These are phyloP conservation scores for Penaeus chinensis DNA, from an alignment of 1,140 invertebrate genomes.

Conservation along the genomic window DNA sequence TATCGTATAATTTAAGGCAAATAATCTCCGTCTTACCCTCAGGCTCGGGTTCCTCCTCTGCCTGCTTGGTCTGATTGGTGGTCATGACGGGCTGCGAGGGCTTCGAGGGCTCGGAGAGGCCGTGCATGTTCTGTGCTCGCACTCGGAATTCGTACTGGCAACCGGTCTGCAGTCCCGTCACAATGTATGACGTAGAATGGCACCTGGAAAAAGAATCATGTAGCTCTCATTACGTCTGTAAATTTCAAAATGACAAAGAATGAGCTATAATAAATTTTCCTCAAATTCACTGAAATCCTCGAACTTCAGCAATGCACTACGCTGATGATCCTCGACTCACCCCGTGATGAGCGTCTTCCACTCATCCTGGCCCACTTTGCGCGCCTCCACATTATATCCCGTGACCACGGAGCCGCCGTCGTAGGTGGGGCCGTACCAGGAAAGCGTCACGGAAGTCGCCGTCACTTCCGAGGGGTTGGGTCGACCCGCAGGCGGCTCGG, in stretches of 20 bases:
- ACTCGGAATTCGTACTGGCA: constrained; percentile 79
- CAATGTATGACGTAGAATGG: constrained; percentile 65
- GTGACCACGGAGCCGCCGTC: constrained; percentile 88
- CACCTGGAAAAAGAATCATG: constrained; percentile 50
- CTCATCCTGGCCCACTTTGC: constrained; percentile 62
- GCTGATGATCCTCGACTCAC: constrained; percentile 11
- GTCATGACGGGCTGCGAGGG: constrained; percentile 69
- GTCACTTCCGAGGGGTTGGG: constrained; percentile 73
- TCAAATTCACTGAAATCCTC: neutral
- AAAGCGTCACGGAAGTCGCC: constrained; percentile 72
- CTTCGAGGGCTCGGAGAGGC: constrained; percentile 77
- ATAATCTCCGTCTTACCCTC: constrained; percentile 63
- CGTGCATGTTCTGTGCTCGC: constrained; percentile 82
- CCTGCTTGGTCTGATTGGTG: constrained; percentile 65
- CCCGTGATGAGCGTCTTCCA: constrained; percentile 56
- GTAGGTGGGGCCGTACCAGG: constrained; percentile 84
- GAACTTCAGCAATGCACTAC: too few relatives aligned
- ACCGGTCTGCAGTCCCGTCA: constrained; percentile 68
- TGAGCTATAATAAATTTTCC: too few relatives aligned
- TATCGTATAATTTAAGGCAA: neutral
- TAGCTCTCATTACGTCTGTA: neutral
- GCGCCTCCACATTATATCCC: constrained; percentile 84
- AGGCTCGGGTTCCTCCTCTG: constrained; percentile 66
- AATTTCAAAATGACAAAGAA: too few relatives aligned
- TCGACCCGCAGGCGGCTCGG: constrained; percentile 75